phyloP scores from a whole-genome alignment of 2,888 invertebrate species.

The Amaurobius ferox region DNA sequence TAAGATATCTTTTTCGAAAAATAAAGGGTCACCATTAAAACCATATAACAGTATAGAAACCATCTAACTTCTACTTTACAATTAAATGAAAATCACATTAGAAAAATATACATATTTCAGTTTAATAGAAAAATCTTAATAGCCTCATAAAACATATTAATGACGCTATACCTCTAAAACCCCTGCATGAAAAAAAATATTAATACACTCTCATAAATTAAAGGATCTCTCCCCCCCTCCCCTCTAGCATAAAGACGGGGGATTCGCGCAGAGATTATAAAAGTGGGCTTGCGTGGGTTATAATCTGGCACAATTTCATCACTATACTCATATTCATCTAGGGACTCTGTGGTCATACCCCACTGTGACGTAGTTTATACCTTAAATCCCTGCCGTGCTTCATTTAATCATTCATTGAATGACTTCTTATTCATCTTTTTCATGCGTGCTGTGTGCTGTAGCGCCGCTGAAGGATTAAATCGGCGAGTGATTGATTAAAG shows the following conservation, averaged over 20 bases:
- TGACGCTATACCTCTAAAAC: background rate
- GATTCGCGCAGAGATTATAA: constrained; percentile 27
- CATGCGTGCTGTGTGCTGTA: background rate
- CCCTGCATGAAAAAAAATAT: constrained; percentile 23
- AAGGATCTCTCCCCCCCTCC: no score
- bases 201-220: constrained; percentile 66
- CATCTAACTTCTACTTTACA: no score
- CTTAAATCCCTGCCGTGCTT: constrained; percentile 36
- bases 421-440: constrained; percentile 43
- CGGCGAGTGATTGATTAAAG: constrained; percentile 51
- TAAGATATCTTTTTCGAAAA: no score
- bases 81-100: no score
- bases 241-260: background rate
- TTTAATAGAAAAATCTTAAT: background rate
- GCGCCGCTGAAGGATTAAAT: constrained; percentile 37
- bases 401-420: constrained; percentile 57
- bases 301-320: constrained; percentile 63
- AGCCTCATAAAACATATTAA: no score
- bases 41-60: no score
- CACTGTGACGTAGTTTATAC: constrained; percentile 31
- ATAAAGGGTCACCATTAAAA: no score
- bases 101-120: no score
- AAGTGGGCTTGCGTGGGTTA: constrained; percentile 27
- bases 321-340: constrained; percentile 35
- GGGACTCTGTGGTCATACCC: constrained; percentile 26